Base-by-base conservation (phyloP, 23 tunicate species). In the Aplidium turbinatum region DNA sequence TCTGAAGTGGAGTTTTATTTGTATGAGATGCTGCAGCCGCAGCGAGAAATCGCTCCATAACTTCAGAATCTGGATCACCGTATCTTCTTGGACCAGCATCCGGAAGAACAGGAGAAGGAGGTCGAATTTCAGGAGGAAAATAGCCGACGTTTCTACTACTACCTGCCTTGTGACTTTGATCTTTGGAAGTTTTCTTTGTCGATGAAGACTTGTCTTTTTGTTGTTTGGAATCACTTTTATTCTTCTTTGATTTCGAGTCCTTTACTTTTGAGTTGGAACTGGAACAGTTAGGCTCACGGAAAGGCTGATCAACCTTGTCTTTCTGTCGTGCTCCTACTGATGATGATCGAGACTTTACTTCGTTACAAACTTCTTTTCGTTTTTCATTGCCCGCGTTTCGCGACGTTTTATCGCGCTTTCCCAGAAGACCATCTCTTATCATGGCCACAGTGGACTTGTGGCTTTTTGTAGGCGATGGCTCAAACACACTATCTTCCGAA, bases 361-460 rank as follows among this genome's bases (percentile, higher is more conserved):
- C 72, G 22, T 11, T 38, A 11, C 36, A 48, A 25, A 50, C 72
- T 7, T 11, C 27, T 26, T 65, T 21, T 25, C 72, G 72, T 30
- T 38, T 65, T 9, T 76, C 82, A 16, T 58, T 29, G 29, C 72
- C 46, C 3, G 71, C 58, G 35, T 60, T 62, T 25, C 60, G 46
- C 2, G 76, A 53, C 21, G 65, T 26, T 40, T 80, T 80, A 33
- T 68, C 85, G 2, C 75, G 75, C 58, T 80, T 80, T 22, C 75
- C 85, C 69, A 80, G 73, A 2, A 80, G 25, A 42, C 85, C 70
- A 24, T 69, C 85, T 28, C 85, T 68, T 19, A 80, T 34, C 51
- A 80, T 27, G 31, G 85, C 85, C 27, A 80, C 73, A 16, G 85
- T 80, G 4, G 85, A 80, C 57, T 80, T 80, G 75, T 80, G 75